phyloP scores from a whole-genome alignment of 2,888 invertebrate genomes.

The Chalcosyrphus nemorum region DNA sequence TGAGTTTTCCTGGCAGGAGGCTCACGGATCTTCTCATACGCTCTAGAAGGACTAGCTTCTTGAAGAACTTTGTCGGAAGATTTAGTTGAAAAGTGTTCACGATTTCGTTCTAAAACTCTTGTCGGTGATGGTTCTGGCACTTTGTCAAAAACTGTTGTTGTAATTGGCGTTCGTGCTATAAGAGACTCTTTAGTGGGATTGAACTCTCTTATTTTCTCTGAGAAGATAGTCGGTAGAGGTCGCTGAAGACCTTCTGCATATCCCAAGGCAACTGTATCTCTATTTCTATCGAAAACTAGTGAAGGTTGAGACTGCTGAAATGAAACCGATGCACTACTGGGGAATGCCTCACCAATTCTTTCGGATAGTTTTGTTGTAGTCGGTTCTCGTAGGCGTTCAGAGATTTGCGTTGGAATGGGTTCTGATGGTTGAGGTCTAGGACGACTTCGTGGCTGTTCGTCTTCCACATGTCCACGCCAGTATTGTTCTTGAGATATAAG shows the following conservation, averaged over 20 bases:
- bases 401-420: constrained; percentile 32
- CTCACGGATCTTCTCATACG: constrained; percentile 8
- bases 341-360: constrained; percentile 52
- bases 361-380: constrained; percentile 59
- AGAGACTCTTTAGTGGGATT: constrained; percentile 57
- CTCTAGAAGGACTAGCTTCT: neutral
- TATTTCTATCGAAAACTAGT: neutral
- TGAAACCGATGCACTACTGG: constrained; percentile 13
- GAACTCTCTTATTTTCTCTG: constrained; percentile 60
- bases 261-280: neutral
- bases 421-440: constrained; percentile 10
- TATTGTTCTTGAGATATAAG: constrained; percentile 75
- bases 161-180: constrained; percentile 56
- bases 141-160: constrained; percentile 56
- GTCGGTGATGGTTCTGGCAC: constrained; percentile 71
- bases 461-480: constrained; percentile 82
- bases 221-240: constrained; percentile 20
- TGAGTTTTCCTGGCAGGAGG: neutral
- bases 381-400: constrained; percentile 51
- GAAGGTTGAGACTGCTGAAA: neutral
- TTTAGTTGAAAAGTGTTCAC: constrained; percentile 34
- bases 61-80: neutral
- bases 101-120: constrained; percentile 30
- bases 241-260: constrained; percentile 13
- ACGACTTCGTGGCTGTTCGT: constrained; percentile 74